Conservation (phyloP, 2,797 vertebrate genomes). For the Scomberomorus guttatus region DNA sequence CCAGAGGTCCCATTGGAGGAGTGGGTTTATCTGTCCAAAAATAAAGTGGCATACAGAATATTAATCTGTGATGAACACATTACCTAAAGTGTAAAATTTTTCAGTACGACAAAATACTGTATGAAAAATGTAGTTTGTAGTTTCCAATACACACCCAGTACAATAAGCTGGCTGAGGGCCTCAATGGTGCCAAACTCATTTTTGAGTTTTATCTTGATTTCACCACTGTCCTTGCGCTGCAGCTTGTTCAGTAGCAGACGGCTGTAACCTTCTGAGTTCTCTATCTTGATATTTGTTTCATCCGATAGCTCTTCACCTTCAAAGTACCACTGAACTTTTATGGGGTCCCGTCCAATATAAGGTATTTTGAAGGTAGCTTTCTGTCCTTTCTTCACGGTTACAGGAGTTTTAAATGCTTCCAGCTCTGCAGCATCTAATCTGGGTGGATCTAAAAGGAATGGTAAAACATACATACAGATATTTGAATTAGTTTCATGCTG, state of each 20-base stretch:
- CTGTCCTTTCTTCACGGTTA: slow-evolving; percentile 89
- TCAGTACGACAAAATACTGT: background rate
- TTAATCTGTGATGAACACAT: background rate
- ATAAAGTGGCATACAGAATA: background rate
- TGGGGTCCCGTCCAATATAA: slow-evolving; percentile 87
- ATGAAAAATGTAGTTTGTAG: too few relatives aligned
- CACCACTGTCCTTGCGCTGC: slow-evolving; percentile 89
- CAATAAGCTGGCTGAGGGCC: slow-evolving; percentile 83
- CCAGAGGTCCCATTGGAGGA: slow-evolving; percentile 91
- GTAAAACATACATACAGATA: background rate
- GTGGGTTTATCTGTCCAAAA: slow-evolving; percentile 90
- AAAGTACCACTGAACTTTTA: slow-evolving; percentile 89
- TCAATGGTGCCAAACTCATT: slow-evolving; percentile 89
- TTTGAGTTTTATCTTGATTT: slow-evolving; percentile 90
- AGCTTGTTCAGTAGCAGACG: slow-evolving; percentile 86
- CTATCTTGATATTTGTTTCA: slow-evolving; percentile 83
- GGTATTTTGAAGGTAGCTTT: slow-evolving; percentile 86
- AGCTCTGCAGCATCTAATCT: slow-evolving; percentile 83
- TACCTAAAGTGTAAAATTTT: too few relatives aligned
- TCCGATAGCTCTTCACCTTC: slow-evolving; percentile 87
- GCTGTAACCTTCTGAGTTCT: slow-evolving; percentile 77
- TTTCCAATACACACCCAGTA: slow-evolving; percentile 85
- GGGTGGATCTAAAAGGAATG: slow-evolving; percentile 87
- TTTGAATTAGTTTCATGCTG: background rate
- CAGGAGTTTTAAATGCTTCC: slow-evolving; percentile 81